These are phyloP conservation scores for Xiphophorus maculatus DNA, from an alignment of 2,113 vertebrate species.

Conservation along the genomic window DNA sequence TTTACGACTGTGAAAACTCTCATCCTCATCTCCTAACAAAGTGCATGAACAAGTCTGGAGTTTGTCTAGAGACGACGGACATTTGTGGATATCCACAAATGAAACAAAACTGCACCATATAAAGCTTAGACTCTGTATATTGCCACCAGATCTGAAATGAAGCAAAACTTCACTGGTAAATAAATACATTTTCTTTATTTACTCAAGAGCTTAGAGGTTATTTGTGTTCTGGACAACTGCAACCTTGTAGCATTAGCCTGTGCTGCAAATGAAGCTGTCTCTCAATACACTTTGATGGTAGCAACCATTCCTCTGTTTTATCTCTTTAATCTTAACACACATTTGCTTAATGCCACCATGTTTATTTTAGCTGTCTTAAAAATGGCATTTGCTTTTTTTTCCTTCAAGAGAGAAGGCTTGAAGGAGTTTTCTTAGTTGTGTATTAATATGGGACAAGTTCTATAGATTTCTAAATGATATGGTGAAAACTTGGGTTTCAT, in stretches of 20 bases:
- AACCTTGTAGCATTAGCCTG: no score
- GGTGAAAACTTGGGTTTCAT: no score
- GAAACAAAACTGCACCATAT: not conserved
- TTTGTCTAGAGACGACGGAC: slow-evolving; percentile 36
- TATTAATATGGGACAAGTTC: no score
- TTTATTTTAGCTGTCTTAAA: not conserved
- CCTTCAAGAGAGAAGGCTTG: not conserved
- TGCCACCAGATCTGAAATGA: no score
- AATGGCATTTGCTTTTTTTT: not conserved
- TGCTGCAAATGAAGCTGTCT: no score
- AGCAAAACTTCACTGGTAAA: no score
- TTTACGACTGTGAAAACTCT: slow-evolving; percentile 48
- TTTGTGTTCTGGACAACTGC: no score
- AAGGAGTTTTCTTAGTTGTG: not conserved
- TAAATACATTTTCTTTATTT: no score
- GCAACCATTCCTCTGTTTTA: not conserved
- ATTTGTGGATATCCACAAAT: slow-evolving; percentile 3
- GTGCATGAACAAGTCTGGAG: slow-evolving; percentile 30
- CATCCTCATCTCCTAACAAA: slow-evolving; percentile 23
- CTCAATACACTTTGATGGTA: not conserved
- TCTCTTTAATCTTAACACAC: not conserved
- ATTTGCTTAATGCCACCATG: not conserved
- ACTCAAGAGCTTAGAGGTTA: no score
- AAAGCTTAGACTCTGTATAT: no score
- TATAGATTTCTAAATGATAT: not conserved